phyloP scores from a whole-genome alignment of 2,888 invertebrate genomes.

The Dasysyrphus tricinctus region DNA sequence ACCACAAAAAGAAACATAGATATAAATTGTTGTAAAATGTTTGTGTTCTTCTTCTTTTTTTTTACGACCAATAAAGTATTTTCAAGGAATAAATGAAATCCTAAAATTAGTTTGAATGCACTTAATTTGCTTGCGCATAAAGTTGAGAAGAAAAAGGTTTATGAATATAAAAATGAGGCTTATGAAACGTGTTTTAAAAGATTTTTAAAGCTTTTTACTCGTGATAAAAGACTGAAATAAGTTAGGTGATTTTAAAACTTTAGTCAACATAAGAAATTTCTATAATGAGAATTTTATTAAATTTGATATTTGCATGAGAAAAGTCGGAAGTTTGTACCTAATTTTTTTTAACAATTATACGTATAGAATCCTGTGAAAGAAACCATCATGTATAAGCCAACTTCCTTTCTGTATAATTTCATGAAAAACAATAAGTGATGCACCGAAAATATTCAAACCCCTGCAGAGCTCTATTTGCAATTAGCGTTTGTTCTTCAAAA shows the following conservation, averaged over 20 bases:
- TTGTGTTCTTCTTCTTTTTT: constrained; percentile 29
- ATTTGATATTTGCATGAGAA: no score
- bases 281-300: no score
- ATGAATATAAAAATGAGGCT: neutral
- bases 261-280: no score
- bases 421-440: neutral
- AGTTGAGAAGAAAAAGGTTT: neutral
- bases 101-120: constrained; percentile 33
- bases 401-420: neutral
- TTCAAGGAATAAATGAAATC: constrained; percentile 35
- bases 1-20: constrained; percentile 15
- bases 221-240: neutral
- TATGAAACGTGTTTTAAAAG: neutral
- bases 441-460: neutral
- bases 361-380: no score
- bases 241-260: neutral
- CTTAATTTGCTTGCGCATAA: neutral
- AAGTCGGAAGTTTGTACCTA: no score
- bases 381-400: no score
- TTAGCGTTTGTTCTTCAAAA: constrained; percentile 8
- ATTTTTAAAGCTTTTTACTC: neutral
- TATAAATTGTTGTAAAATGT: constrained; percentile 38
- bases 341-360: no score
- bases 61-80: constrained; percentile 66
- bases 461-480: constrained; percentile 5